These are phyloP conservation scores for Sarcophaga variegata DNA, from an alignment of 2,888 invertebrate genomes.

Conservation along the genomic window DNA sequence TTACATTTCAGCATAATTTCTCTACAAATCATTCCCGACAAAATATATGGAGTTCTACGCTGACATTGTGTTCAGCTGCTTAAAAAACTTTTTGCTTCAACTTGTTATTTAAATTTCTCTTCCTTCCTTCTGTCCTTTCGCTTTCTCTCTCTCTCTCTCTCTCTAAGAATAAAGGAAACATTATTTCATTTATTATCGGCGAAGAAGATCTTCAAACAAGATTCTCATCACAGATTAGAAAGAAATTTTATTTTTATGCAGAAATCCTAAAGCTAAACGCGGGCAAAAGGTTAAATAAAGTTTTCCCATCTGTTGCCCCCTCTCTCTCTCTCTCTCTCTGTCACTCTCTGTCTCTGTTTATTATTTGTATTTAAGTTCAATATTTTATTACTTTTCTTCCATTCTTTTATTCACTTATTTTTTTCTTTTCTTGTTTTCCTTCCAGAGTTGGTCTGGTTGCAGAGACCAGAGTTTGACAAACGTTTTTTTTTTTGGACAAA, in stretches of 20 bases:
- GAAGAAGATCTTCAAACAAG: background rate
- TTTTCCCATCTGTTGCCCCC: background rate
- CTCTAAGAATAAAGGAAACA: too few species aligned
- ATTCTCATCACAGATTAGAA: background rate
- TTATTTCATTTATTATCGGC: background rate
- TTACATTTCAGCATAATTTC: constrained; percentile 5
- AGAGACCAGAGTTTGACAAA: constrained; percentile 45
- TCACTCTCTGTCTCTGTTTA: background rate
- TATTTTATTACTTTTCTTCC: constrained; percentile 60
- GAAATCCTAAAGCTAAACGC: background rate
- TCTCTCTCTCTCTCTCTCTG: too few species aligned
- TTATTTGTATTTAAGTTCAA: constrained; percentile 45
- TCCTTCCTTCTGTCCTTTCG: too few species aligned
- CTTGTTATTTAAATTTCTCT: background rate
- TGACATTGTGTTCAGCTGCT: too few species aligned
- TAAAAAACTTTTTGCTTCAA: background rate
- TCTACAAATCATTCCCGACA: constrained; percentile 1
- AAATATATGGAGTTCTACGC: too few species aligned
- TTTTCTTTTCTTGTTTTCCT: too few species aligned
- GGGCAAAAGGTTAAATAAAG: constrained; percentile 23
- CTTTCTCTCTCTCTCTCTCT: too few species aligned
- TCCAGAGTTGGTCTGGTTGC: constrained; percentile 50
- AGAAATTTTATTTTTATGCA: too few species aligned
- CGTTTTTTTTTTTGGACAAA: background rate
- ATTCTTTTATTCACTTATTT: too few species aligned